A percentile compares a stretch with the other conserved stretches of the same genome.
These are phyloP conservation scores for Lochmaea capreae DNA, from an alignment of 2,888 invertebrate species.

Conservation along the genomic window DNA sequence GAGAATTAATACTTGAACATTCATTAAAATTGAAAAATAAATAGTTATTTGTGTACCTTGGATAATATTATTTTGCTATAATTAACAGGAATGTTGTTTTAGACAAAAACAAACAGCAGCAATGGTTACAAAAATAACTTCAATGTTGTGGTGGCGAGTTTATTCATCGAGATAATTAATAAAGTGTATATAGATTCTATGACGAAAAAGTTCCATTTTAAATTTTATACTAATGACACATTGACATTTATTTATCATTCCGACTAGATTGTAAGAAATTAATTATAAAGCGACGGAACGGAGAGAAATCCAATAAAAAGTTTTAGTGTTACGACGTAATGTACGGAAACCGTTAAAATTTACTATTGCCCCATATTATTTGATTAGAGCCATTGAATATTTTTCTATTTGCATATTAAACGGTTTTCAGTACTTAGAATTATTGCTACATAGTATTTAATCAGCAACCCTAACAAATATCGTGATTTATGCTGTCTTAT, in stretches of 20 bases:
- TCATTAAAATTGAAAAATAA: background rate
- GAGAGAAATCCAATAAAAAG: background rate
- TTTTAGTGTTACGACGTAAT: slow-evolving; percentile 1
- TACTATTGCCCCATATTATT: background rate
- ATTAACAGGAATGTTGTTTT: background rate
- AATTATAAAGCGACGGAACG: background rate
- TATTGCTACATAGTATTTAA: background rate
- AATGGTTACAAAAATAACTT: background rate
- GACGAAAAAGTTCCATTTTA: background rate
- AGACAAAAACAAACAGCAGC: background rate
- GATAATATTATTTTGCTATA: background rate
- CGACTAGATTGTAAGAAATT: background rate
- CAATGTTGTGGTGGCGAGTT: background rate
- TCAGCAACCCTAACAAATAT: background rate
- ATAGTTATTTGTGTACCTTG: background rate
- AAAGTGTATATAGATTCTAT: background rate
- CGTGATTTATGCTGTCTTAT: no score
- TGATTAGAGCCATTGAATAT: background rate
- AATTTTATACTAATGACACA: background rate
- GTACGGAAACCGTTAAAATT: background rate
- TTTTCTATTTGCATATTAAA: slow-evolving; percentile 2
- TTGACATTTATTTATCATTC: background rate
- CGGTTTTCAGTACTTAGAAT: background rate
- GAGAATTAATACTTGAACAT: background rate
- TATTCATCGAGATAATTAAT: background rate